Evolutionary conservation across 37 sponge, comb jelly and placozoan species (phyloP).

Genomic region (Haliclona indistincta): DNA sequence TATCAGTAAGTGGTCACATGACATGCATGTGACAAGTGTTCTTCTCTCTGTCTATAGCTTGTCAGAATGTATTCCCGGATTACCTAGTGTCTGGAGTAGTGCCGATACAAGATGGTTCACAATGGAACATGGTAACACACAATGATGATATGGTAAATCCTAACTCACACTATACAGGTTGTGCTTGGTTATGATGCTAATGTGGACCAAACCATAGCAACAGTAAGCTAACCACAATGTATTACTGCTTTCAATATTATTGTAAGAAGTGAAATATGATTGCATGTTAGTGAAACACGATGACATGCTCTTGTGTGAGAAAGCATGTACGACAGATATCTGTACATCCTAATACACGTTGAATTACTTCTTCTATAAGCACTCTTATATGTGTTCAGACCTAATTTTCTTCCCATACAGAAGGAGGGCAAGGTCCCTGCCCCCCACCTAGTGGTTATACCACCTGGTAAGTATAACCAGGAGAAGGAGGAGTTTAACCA

Average conservation of each 20-base stretch:
- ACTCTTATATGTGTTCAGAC: neutral
- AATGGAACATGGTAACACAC: conserved; percentile 49
- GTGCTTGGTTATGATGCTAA: conserved; percentile 49
- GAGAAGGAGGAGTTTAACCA: conserved; percentile 14
- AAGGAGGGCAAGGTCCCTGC: conserved; percentile 30
- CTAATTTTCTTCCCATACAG: neutral
- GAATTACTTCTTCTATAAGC: no score
- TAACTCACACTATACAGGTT: conserved; percentile 10
- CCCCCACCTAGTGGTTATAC: conserved; percentile 56
- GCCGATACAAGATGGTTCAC: conserved; percentile 12
- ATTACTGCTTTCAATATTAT: conserved; percentile 3
- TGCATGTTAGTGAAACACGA: conserved; percentile 10
- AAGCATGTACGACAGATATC: no score
- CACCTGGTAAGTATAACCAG: conserved; percentile 40
- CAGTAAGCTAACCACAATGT: conserved; percentile 28
- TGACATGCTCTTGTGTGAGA: conserved; percentile 24
- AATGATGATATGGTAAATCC: neutral
- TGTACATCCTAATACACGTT: no score
- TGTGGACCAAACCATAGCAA: conserved; percentile 18
- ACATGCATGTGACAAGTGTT: neutral
- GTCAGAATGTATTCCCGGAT: conserved; percentile 49
- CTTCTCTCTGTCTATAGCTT: conserved; percentile 20
- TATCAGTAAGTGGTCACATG: conserved; percentile 29
- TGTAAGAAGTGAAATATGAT: neutral
- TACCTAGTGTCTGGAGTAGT: conserved; percentile 68